Evolutionary conservation across 2,797 vertebrate genomes (phyloP).

Genomic region (Adrianichthys oophorus): DNA sequence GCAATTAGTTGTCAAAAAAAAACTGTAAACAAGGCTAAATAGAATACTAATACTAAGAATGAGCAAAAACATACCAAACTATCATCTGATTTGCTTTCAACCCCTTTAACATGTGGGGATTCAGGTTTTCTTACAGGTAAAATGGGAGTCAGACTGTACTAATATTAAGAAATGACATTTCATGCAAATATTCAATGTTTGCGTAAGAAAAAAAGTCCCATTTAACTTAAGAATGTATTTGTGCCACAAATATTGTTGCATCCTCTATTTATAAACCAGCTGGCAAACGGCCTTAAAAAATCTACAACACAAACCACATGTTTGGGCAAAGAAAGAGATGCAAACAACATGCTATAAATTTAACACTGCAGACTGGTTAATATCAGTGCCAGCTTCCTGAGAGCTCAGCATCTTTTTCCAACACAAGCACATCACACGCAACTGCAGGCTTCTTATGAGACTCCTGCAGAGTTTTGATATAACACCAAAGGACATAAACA

Average conservation of each 20-base stretch:
- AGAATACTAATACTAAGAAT: no score
- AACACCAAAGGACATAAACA: slow-evolving; percentile 8
- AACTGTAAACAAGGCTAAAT: no score
- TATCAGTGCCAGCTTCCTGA: slow-evolving; percentile 4
- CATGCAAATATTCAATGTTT: no score
- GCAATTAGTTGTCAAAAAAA: no score
- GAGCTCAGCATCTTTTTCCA: slow-evolving; percentile 15
- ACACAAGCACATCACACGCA: slow-evolving; percentile 29
- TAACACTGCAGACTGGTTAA: slow-evolving; percentile 21
- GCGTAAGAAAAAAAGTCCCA: no score
- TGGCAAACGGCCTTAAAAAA: background rate
- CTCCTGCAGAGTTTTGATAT: slow-evolving; percentile 30
- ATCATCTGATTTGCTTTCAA: no score
- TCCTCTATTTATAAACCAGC: background rate
- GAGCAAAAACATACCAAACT: no score
- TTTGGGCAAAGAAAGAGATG: background rate
- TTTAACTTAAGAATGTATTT: no score
- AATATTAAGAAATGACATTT: no score
- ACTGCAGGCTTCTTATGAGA: slow-evolving; percentile 23
- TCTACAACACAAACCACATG: background rate
- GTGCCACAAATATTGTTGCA: background rate
- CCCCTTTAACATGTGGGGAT: no score
- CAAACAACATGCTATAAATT: slow-evolving; percentile 7
- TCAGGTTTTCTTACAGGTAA: no score
- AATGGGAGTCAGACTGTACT: no score